These are phyloP conservation scores for Lamellibrachia columna DNA, from an alignment of 2,888 invertebrate genomes.

Conservation along the genomic window DNA sequence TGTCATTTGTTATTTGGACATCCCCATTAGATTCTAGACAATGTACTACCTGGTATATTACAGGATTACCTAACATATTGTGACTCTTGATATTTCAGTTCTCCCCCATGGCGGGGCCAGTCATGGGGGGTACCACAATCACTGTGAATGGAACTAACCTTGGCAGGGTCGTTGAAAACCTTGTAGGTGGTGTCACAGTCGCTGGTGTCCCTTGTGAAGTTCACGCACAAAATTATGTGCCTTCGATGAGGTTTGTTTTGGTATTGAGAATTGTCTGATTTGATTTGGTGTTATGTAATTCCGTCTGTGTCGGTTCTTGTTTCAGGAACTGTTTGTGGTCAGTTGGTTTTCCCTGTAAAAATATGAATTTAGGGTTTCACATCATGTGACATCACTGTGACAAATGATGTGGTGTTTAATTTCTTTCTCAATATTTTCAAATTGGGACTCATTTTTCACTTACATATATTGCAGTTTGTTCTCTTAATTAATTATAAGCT, in stretches of 20 bases:
- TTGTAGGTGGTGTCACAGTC: constrained; percentile 90
- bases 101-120: constrained; percentile 87
- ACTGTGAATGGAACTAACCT: constrained; percentile 94
- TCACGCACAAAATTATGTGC: background rate
- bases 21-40: too few species aligned
- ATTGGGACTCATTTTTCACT: too few species aligned
- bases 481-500: too few species aligned
- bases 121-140: constrained; percentile 95
- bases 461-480: too few species aligned
- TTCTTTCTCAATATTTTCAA: too few species aligned
- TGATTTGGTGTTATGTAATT: background rate
- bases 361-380: too few species aligned
- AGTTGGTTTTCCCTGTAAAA: too few species aligned
- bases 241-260: constrained; percentile 3
- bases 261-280: background rate
- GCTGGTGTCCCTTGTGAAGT: constrained; percentile 72
- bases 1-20: too few species aligned
- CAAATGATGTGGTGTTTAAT: too few species aligned
- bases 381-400: too few species aligned
- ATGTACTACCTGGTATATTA: background rate
- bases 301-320: background rate
- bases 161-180: constrained; percentile 90
- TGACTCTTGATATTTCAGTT: constrained; percentile 50
- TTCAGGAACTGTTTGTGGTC: background rate
- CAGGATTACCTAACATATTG: background rate